Evolutionary conservation across 2,113 vertebrate species (phyloP).

Genomic region (Polyodon spathula): DNA sequence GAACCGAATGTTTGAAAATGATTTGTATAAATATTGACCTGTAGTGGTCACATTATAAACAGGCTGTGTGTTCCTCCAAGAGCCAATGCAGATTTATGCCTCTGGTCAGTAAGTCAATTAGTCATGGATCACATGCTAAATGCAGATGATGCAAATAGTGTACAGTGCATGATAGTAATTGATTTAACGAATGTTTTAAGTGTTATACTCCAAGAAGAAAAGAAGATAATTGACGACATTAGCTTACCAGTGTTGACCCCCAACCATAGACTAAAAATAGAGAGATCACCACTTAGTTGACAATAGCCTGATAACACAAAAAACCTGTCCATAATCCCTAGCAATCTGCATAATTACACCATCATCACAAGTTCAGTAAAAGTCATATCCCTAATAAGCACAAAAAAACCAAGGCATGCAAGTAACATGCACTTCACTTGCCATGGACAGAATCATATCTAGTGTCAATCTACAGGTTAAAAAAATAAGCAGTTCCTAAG

Average conservation of each 20-base stretch:
- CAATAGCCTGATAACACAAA: neutral
- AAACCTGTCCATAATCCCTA: neutral
- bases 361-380: neutral
- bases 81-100: constrained; percentile 2
- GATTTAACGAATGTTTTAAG: constrained; percentile 35
- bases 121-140: neutral
- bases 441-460: too few relatives aligned
- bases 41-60: neutral
- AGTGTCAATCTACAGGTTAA: too few relatives aligned
- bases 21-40: neutral
- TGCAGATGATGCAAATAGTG: constrained; percentile 20
- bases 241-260: constrained; percentile 18
- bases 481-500: too few relatives aligned
- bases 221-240: constrained; percentile 22
- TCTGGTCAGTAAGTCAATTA: constrained; percentile 11
- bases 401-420: too few relatives aligned
- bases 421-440: too few relatives aligned
- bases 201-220: constrained; percentile 10
- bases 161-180: constrained; percentile 36
- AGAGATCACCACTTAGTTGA: neutral
- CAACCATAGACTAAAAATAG: neutral
- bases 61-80: neutral
- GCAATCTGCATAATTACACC: neutral
- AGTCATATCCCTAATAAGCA: too few relatives aligned
- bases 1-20: too few relatives aligned